These are phyloP conservation scores for Epinotia bilunana DNA, from an alignment of 2,888 invertebrate genomes.

Conservation along the genomic window DNA sequence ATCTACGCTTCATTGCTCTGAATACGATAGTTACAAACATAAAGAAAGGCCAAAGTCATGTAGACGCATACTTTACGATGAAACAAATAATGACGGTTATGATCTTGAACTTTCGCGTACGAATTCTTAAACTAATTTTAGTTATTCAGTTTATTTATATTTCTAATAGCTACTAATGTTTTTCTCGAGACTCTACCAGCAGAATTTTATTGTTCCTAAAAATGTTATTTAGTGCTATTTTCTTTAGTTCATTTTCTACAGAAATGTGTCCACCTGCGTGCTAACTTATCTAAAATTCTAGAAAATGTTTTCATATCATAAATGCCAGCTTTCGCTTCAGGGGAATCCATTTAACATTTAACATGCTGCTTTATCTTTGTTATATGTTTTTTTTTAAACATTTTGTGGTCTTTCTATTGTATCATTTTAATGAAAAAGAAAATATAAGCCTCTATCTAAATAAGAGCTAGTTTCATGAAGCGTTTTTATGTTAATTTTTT, in stretches of 20 bases:
- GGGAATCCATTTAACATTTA: neutral
- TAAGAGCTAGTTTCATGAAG: no score
- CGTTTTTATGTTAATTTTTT: no score
- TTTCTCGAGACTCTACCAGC: neutral
- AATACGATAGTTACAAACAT: no score
- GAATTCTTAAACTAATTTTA: neutral
- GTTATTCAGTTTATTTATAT: neutral
- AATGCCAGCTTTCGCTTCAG: conserved; percentile 2
- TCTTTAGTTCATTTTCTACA: neutral
- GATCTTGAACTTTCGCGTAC: neutral
- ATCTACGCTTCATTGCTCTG: no score
- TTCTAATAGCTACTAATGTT: neutral
- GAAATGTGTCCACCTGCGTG: neutral
- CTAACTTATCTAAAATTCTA: neutral
- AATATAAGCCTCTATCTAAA: no score
- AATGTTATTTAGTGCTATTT: neutral
- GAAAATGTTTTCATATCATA: neutral
- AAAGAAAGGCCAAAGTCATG: no score
- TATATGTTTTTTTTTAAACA: neutral
- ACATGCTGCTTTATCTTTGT: neutral
- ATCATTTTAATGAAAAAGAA: neutral
- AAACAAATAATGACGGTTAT: neutral
- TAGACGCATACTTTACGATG: neutral
- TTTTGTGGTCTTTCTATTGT: neutral
- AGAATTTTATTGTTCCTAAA: neutral